Percentiles rank a stretch among this genome's conserved stretches.
Evolutionary conservation across 2,888 invertebrate genomes (phyloP).

Genomic region (Aphrophora alni): DNA sequence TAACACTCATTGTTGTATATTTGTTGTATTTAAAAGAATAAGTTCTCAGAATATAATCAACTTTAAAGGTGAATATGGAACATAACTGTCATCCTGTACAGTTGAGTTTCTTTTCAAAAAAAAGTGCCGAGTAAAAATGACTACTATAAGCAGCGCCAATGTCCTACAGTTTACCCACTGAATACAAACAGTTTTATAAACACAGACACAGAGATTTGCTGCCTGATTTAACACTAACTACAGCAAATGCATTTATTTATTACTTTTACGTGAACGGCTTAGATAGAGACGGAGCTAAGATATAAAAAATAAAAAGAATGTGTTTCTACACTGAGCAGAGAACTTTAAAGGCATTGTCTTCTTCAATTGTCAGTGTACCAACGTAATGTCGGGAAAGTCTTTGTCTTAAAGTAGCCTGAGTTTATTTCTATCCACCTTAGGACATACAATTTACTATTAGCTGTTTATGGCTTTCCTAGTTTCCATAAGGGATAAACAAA

Average conservation of each 20-base stretch:
- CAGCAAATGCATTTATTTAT: not conserved
- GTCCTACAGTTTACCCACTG: not conserved
- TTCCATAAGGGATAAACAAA: not conserved
- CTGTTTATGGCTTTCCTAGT: not conserved
- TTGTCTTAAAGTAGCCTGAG: not conserved
- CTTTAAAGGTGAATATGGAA: too few species aligned
- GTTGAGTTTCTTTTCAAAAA: too few species aligned
- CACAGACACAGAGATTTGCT: not conserved
- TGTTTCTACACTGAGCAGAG: not conserved
- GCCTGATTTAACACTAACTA: not conserved
- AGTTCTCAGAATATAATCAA: too few species aligned
- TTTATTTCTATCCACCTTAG: not conserved
- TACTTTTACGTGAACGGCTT: not conserved
- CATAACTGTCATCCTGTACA: too few species aligned
- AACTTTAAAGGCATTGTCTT: not conserved
- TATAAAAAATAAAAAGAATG: not conserved
- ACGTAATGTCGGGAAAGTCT: not conserved
- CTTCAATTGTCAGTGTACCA: not conserved
- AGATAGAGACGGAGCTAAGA: not conserved
- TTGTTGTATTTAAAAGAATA: too few species aligned
- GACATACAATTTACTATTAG: not conserved
- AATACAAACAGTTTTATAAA: not conserved
- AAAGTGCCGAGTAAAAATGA: too few species aligned
- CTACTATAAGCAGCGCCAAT: too few species aligned
- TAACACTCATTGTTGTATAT: too few species aligned